These are phyloP conservation scores for Hemibagrus wyckioides DNA, from an alignment of 2,113 vertebrate species.

Conservation along the genomic window DNA sequence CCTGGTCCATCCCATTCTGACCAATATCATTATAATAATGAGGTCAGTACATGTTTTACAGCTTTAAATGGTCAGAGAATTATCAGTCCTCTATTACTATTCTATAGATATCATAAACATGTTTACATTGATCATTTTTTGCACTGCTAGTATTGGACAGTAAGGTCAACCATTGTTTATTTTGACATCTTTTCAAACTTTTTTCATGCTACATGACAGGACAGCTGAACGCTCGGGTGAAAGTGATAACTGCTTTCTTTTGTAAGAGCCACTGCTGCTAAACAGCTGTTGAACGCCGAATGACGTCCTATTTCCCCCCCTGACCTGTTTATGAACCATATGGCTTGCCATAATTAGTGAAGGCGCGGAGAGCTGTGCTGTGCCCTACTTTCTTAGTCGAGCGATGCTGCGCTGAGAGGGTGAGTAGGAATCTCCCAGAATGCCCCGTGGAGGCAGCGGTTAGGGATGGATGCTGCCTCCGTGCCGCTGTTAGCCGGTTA, in stretches of 20 bases:
- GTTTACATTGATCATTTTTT: too few relatives aligned
- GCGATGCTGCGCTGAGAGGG: conserved; percentile 54
- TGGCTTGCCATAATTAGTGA: conserved; percentile 17
- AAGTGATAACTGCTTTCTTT: background rate
- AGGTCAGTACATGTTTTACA: too few relatives aligned
- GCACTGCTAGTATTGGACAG: background rate
- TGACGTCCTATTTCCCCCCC: background rate
- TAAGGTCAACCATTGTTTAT: too few relatives aligned
- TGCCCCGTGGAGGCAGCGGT: conserved; percentile 70
- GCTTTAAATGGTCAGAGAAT: too few relatives aligned
- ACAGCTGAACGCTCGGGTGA: background rate
- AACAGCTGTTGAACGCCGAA: background rate
- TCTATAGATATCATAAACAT: too few relatives aligned
- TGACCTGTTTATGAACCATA: background rate
- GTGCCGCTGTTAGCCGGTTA: conserved; percentile 25
- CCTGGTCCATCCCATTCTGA: too few relatives aligned
- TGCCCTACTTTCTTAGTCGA: conserved; percentile 54
- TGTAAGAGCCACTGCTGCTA: background rate
- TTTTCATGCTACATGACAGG: background rate
- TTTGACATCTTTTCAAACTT: background rate
- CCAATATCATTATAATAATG: too few relatives aligned
- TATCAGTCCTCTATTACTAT: too few relatives aligned
- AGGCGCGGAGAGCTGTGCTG: conserved; percentile 10
- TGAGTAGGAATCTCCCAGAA: conserved; percentile 81
- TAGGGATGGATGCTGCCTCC: conserved; percentile 76